Percentiles rank a stretch among this genome's conserved stretches.
These are phyloP conservation scores for Lamproptera curius DNA, from an alignment of 2,888 invertebrate species.

Conservation along the genomic window DNA sequence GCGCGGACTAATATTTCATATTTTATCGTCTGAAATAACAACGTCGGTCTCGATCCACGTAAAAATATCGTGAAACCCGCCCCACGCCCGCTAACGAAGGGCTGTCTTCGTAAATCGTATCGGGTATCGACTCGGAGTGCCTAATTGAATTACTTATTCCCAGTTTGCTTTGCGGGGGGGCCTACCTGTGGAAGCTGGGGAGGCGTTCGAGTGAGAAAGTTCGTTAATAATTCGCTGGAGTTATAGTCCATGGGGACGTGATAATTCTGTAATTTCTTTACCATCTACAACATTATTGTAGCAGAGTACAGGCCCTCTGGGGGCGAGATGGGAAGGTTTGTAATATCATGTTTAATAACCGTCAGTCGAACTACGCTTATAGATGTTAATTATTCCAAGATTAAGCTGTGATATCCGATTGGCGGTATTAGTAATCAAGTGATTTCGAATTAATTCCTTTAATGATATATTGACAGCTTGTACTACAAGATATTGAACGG, in stretches of 20 bases:
- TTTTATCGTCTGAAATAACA: constrained; percentile 19
- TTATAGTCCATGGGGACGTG: constrained; percentile 18
- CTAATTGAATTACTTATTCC: constrained; percentile 23
- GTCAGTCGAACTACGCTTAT: too few species aligned
- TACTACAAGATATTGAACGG: too few species aligned
- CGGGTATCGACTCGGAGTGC: constrained; percentile 21
- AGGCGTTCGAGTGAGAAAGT: constrained; percentile 20
- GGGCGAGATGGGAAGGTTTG: neutral
- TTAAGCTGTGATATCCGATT: too few species aligned
- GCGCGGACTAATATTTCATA: constrained; percentile 13
- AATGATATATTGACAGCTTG: constrained; percentile 13
- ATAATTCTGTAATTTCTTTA: constrained; percentile 21
- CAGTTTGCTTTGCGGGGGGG: constrained; percentile 17
- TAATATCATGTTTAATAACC: neutral
- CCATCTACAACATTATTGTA: constrained; percentile 11
- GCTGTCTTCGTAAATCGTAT: constrained; percentile 22
- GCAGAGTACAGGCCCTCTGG: constrained; percentile 3
- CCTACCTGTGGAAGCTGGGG: constrained; percentile 18
- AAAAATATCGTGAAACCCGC: constrained; percentile 16
- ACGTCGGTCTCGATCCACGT: constrained; percentile 17
- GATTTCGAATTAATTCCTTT: neutral
- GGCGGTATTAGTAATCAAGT: too few species aligned
- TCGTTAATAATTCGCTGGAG: constrained; percentile 17
- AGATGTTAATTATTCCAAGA: too few species aligned
- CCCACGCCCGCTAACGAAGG: constrained; percentile 20